Base-by-base conservation (phyloP, 2,888 invertebrate species). In the Stenotaenia linearis region DNA sequence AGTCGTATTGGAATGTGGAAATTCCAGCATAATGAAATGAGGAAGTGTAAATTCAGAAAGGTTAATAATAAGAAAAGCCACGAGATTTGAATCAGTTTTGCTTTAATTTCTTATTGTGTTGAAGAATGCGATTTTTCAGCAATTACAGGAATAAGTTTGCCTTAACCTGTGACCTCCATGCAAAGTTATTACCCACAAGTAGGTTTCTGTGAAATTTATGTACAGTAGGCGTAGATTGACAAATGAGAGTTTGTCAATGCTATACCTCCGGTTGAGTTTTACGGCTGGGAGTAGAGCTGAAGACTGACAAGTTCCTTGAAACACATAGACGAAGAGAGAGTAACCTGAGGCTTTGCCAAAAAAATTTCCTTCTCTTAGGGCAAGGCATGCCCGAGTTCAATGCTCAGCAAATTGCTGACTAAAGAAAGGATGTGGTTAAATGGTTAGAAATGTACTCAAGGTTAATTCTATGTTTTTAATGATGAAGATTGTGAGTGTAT, bases 361-460 rank as follows among this genome's bases (percentile, higher is more conserved):
- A 50, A 50, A 50, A 50, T 69, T 69, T 69, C 25, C 69, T 69
- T 1, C 69, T 69, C 69, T 69, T 69, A 28, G 69, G 69, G 69
- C 69, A 69, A 69, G 69, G 69, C 69, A 69, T 69, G 69, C 69
- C 69, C 69, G 69, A 69, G 69, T 69, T 69, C 69, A 69, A 69
- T 69, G 69, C 10, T 69, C 69, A 69, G 69, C 28, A 69, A 69
- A 69, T 69, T 69, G 69, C 69, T 69, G 69, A 69, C 69, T 69
- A 69, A 69, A 69, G 69, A 69, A 69, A 69, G 69, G 69, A 69
- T 69, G 69, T 69, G 69, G 69, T 69, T 69, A 69, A 69, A 28
- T 69, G 28, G 69, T 69, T 69, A 69, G 69, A 69, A 69, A 25
- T 69, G 15, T 4, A 69, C 69, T 69, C 69, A 28, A 69, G 69